A percentile compares a stretch with the other conserved stretches of the same genome.
phyloP scores from a whole-genome alignment of 2,888 invertebrate species.

The Galeruca laticollis region DNA sequence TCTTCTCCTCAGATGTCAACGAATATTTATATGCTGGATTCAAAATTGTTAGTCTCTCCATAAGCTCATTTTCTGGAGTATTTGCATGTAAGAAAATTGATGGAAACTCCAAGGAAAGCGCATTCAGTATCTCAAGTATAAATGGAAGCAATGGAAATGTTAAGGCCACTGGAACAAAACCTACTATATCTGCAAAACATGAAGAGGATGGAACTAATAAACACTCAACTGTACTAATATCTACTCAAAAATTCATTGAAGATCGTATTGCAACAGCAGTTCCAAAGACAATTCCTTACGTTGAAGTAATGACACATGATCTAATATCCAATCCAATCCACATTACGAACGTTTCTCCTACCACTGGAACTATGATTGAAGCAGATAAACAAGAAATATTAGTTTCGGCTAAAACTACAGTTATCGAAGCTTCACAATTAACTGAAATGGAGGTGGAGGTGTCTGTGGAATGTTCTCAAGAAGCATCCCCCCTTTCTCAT shows the following conservation, averaged over 20 bases:
- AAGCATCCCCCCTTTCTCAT: background rate
- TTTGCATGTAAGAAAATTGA: background rate
- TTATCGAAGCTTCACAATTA: background rate
- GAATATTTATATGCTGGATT: background rate
- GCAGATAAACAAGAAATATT: background rate
- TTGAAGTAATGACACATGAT: too few relatives aligned
- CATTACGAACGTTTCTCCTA: too few relatives aligned
- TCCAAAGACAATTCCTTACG: too few relatives aligned
- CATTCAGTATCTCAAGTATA: background rate
- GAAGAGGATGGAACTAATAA: background rate
- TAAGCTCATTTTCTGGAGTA: background rate
- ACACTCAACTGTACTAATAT: too few relatives aligned
- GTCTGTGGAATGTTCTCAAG: background rate
- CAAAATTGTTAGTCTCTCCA: background rate
- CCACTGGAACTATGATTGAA: too few relatives aligned
- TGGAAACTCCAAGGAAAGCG: background rate
- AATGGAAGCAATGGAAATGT: background rate
- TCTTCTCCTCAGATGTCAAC: background rate
- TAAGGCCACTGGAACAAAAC: background rate
- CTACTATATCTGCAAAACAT: background rate
- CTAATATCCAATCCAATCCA: too few relatives aligned
- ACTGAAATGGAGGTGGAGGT: background rate
- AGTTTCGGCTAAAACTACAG: background rate
- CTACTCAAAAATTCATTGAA: too few relatives aligned
- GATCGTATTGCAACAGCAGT: too few relatives aligned